Conservation (phyloP, 2,888 invertebrate species). For the Oxycera nigricornis region DNA sequence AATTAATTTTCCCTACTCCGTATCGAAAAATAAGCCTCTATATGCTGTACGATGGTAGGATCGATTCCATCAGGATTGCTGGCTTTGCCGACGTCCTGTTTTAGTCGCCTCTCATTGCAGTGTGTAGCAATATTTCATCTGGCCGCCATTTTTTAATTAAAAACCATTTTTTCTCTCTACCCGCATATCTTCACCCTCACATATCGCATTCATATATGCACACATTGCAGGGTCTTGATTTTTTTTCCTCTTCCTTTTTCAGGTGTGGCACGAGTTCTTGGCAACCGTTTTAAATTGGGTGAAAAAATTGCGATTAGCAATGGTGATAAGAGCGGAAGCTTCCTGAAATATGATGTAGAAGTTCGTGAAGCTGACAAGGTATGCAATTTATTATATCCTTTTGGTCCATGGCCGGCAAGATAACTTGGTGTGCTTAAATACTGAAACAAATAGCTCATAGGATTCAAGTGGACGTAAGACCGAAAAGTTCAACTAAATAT, state of each 20-base stretch:
- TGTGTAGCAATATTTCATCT: neutral
- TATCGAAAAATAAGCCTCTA: neutral
- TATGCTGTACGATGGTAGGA: neutral
- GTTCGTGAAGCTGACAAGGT: constrained; percentile 62
- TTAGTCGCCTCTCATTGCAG: neutral
- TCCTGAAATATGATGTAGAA: constrained; percentile 61
- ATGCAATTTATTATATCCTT: constrained; percentile 46
- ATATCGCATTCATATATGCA: neutral
- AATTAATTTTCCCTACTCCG: neutral
- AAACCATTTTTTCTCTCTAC: neutral
- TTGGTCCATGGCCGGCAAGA: neutral
- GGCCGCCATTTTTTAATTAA: constrained; percentile 8
- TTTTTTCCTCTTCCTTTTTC: constrained; percentile 40
- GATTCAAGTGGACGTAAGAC: neutral
- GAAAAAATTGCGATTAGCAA: constrained; percentile 59
- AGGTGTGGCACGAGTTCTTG: constrained; percentile 59
- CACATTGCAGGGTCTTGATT: neutral
- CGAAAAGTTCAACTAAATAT: constrained; percentile 7
- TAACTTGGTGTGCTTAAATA: neutral
- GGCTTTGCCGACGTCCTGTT: neutral
- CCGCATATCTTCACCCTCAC: neutral
- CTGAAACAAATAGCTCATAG: no score
- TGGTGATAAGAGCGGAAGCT: constrained; percentile 57
- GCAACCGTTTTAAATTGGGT: constrained; percentile 56
- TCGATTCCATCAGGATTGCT: neutral